Conservation (phyloP, 2,113 vertebrate species). For the Mandrillus leucophaeus region DNA sequence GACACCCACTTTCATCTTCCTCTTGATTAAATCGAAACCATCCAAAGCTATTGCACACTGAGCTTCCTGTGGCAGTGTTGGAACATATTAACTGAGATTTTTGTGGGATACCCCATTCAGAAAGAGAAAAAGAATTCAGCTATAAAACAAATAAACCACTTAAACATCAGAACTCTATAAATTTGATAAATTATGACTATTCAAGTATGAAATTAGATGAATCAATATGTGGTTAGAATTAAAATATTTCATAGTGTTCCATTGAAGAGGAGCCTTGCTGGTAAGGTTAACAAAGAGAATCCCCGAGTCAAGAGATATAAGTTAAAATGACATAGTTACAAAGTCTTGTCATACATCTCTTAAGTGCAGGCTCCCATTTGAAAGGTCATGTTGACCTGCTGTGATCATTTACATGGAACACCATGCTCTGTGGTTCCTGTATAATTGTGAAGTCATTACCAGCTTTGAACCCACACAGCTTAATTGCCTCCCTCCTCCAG, state of each 20-base stretch:
- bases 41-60: conserved; percentile 82
- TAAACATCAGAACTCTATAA: conserved; percentile 65
- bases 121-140: conserved; percentile 34
- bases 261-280: conserved; percentile 57
- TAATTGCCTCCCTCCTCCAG: conserved; percentile 73
- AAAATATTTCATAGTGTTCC: background rate
- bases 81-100: conserved; percentile 83
- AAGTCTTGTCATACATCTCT: conserved; percentile 67
- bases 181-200: conserved; percentile 69
- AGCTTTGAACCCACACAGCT: conserved; percentile 79
- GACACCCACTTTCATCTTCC: conserved; percentile 87
- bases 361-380: conserved; percentile 67
- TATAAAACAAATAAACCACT: conserved; percentile 68
- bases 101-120: conserved; percentile 68
- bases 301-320: background rate
- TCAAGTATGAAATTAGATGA: conserved; percentile 70
- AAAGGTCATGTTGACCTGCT: conserved; percentile 65
- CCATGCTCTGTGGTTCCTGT: conserved; percentile 74
- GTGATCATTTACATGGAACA: conserved; percentile 81
- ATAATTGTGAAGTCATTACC: conserved; percentile 79
- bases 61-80: conserved; percentile 83
- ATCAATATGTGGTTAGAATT: conserved; percentile 71
- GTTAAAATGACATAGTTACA: conserved; percentile 61
- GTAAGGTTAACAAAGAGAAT: conserved; percentile 56
- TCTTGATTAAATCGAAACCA: conserved; percentile 90